Percentiles rank a stretch among this genome's conserved stretches.
These are phyloP conservation scores for Eupithecia abbreviata DNA, from an alignment of 2,888 invertebrate genomes.

Conservation along the genomic window DNA sequence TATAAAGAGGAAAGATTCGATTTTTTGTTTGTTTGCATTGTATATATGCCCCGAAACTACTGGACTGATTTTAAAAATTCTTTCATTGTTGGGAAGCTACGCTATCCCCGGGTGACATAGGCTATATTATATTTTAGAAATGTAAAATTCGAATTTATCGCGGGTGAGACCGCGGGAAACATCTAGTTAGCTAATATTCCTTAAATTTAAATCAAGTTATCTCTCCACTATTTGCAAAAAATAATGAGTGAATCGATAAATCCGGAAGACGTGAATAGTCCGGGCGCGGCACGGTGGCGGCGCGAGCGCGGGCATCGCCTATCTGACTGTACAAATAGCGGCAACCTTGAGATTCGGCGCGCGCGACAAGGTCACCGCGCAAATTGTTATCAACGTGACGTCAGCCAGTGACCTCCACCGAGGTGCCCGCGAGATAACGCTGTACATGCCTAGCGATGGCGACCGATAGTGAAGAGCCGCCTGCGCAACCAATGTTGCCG, in stretches of 20 bases:
- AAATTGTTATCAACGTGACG: constrained; percentile 83
- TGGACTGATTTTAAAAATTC: no score
- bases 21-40: no score
- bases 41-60: no score
- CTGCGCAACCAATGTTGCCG: constrained; percentile 38
- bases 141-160: no score
- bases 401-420: constrained; percentile 79
- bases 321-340: constrained; percentile 81
- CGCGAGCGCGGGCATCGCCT: constrained; percentile 60
- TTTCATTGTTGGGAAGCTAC: no score
- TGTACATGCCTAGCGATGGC: constrained; percentile 65
- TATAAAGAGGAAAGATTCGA: no score
- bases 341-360: constrained; percentile 82
- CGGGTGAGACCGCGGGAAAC: no score
- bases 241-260: constrained; percentile 70
- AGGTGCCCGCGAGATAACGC: constrained; percentile 79
- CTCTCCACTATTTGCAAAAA: constrained; percentile 71
- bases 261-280: constrained; percentile 68
- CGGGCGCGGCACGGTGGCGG: constrained; percentile 38
- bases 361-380: constrained; percentile 82
- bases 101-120: no score
- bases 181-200: neutral
- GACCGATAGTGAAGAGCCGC: constrained; percentile 71
- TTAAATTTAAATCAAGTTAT: constrained; percentile 54
- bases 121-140: no score